Base-by-base conservation (phyloP, 2,113 vertebrate species). In the Ailurus styani region DNA sequence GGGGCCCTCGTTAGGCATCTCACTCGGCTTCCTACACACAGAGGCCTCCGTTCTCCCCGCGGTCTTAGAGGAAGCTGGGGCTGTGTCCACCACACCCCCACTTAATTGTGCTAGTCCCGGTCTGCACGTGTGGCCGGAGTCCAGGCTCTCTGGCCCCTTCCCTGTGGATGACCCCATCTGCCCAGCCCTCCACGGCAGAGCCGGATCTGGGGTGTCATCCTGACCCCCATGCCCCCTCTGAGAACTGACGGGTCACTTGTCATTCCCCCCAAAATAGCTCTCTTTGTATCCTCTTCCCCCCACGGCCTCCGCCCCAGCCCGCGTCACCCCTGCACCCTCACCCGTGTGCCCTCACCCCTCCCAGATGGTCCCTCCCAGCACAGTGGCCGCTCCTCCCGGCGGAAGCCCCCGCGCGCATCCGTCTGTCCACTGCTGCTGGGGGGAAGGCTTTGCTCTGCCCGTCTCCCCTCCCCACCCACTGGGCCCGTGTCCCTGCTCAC, bases 1-100 rank as follows among this genome's bases (percentile, higher is more conserved):
- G 0, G 2, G 25, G 12, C 9, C 21, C n/a, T 78, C 4, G 0
- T 23, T 14, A 50, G 87, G 17, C 7, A 2, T 75, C 57, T 7
- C 11, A 45, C 6, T 50, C 20, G 68, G n/a, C 7, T 73, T 68
- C 97, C 97, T 97, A 52, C 8, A 95, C 5, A 83, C 6, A 75
- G 54, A 94, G 20, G 73, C 42, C 17, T 89, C 86, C 1, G 31
- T 85, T 83, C 4, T 82, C n/a, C n/a, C n/a, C 31, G 14, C 73
- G 52, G 20, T 70, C 10, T 12, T 17, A 20, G 20, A 72, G 72
- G 20, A 82, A 81, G 4, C 11, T 5, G 12, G 27, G 20, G 12
- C 11, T 54, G 9, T 54, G 40, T 25, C 17, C 31, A 14, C 1
- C 40, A 52, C 42, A 66, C 29, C 2, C 23, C 25, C 25, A 50